Conservation (phyloP, 2,888 invertebrate genomes). For the Andrena camellia region DNA sequence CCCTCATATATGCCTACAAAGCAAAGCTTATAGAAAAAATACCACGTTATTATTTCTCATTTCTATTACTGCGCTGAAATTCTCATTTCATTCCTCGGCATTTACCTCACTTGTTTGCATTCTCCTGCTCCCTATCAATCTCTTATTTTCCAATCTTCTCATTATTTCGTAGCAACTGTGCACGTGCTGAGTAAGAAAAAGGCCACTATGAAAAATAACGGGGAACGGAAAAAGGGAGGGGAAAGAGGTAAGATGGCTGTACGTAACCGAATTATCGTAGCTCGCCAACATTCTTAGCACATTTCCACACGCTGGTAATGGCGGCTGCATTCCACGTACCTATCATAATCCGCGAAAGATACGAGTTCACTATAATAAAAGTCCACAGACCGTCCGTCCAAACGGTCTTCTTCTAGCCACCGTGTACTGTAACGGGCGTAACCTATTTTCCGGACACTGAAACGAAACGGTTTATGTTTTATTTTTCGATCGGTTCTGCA, state of each 20-base stretch:
- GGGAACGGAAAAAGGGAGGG: not conserved
- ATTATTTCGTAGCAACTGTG: not conserved
- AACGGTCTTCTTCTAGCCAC: conserved; percentile 89
- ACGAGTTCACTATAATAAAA: conserved; percentile 86
- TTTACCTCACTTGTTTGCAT: not conserved
- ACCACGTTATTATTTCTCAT: too few relatives aligned
- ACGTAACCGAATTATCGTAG: conserved; percentile 86
- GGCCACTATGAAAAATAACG: not conserved
- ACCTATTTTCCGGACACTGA: conserved; percentile 52
- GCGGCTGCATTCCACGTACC: conserved; percentile 87
- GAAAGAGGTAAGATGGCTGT: not conserved
- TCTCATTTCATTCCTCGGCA: not conserved
- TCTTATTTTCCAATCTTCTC: conserved; percentile 1
- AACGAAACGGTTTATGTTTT: conserved; percentile 26
- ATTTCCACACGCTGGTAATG: conserved; percentile 87
- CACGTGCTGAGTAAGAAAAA: not conserved
- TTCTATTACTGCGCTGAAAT: not conserved
- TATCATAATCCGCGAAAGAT: conserved; percentile 86
- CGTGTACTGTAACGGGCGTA: conserved; percentile 68
- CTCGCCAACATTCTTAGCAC: conserved; percentile 86
- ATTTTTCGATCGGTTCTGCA: conserved; percentile 16
- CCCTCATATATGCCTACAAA: too few relatives aligned
- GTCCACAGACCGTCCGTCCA: conserved; percentile 88
- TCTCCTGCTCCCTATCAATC: not conserved
- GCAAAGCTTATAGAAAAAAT: too few relatives aligned